A percentile compares a stretch with the other conserved stretches of the same genome.
Conservation (phyloP, 2,797 vertebrate genomes). For the Chelonia mydas region DNA sequence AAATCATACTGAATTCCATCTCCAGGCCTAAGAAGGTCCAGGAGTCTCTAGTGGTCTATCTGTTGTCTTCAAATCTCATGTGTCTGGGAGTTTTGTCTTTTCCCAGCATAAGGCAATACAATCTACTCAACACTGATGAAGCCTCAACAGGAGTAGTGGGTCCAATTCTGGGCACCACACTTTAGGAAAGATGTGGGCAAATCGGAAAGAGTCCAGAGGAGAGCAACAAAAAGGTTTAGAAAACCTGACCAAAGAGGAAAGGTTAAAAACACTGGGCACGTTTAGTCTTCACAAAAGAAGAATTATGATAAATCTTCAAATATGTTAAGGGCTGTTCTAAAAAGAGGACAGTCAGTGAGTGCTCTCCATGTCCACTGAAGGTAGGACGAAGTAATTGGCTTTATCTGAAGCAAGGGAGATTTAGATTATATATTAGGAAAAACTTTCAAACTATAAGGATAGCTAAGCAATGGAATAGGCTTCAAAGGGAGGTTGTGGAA, state of each 20-base stretch:
- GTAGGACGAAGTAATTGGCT: background rate
- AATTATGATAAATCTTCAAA: background rate
- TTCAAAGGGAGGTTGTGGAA: background rate
- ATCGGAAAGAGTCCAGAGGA: background rate
- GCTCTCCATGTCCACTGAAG: background rate
- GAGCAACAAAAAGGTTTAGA: background rate
- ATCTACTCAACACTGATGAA: background rate
- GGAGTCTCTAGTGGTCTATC: background rate
- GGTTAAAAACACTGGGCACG: background rate
- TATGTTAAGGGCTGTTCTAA: background rate
- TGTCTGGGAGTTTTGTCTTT: background rate
- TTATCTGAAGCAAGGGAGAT: background rate
- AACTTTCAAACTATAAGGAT: background rate
- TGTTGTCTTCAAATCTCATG: background rate
- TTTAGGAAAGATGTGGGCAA: background rate
- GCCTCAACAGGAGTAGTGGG: background rate
- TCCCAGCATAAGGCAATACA: background rate
- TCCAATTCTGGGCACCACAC: background rate
- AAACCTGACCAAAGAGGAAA: background rate
- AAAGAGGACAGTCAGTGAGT: background rate
- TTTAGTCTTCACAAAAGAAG: background rate
- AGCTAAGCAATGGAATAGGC: background rate
- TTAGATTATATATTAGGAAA: background rate
- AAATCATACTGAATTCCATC: background rate
- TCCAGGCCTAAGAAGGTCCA: background rate